Evolutionary conservation across 2,113 vertebrate species (phyloP).

Genomic region (Chaetops frenatus): DNA sequence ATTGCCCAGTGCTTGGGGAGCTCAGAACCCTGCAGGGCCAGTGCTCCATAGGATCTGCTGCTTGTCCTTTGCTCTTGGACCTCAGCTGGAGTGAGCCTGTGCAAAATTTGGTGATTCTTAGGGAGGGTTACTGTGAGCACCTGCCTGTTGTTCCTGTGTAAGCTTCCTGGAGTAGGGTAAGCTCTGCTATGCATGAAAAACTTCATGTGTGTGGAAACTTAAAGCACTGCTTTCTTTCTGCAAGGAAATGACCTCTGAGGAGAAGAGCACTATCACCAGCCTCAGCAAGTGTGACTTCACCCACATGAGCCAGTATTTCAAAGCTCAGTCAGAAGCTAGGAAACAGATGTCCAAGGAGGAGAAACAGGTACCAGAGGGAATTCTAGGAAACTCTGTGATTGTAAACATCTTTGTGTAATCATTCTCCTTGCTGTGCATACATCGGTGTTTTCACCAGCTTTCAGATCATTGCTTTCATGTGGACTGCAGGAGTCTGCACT

Average conservation of each 20-base stretch:
- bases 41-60: background rate
- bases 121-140: background rate
- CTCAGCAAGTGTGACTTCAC: conserved; percentile 93
- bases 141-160: background rate
- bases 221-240: background rate
- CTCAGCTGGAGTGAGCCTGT: background rate
- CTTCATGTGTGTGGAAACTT: background rate
- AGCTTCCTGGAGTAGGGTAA: background rate
- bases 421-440: background rate
- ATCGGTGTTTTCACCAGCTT: background rate
- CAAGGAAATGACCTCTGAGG: conserved; percentile 94
- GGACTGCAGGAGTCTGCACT: background rate
- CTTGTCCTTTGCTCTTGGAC: background rate
- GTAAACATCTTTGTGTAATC: background rate
- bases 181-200: background rate
- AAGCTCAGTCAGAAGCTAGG: conserved; percentile 89
- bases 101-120: background rate
- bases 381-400: background rate
- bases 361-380: conserved; percentile 79
- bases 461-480: background rate
- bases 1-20: background rate
- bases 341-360: conserved; percentile 97
- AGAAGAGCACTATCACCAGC: conserved; percentile 84
- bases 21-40: background rate
- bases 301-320: conserved; percentile 91